These are phyloP conservation scores for Magallana gigas DNA, from an alignment of 1,140 invertebrate genomes.

Conservation along the genomic window DNA sequence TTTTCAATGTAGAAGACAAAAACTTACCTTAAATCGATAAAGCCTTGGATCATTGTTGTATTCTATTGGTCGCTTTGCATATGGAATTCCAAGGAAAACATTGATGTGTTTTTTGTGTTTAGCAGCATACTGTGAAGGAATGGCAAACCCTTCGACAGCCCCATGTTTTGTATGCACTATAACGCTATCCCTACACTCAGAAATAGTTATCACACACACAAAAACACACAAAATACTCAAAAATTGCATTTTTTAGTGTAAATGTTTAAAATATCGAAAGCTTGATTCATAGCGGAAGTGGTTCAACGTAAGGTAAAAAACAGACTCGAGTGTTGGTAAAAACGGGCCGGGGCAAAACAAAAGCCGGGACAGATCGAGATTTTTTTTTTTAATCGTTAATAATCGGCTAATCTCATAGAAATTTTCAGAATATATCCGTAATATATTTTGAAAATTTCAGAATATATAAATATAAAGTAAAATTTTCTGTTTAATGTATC, in stretches of 20 bases:
- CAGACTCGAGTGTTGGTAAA: too few relatives aligned
- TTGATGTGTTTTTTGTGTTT: conserved; percentile 60
- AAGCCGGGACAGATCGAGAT: too few relatives aligned
- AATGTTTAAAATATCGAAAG: not conserved
- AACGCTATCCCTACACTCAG: conserved; percentile 15
- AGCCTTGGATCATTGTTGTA: conserved; percentile 43
- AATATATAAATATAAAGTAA: too few relatives aligned
- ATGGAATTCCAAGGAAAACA: conserved; percentile 66
- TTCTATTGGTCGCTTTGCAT: conserved; percentile 65
- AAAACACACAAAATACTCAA: not conserved
- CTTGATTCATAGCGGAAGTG: conserved; percentile 36
- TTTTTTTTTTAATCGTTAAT: too few relatives aligned
- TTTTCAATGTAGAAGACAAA: not conserved
- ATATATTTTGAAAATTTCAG: too few relatives aligned
- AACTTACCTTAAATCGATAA: not conserved
- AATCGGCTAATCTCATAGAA: too few relatives aligned
- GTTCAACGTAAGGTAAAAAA: not conserved
- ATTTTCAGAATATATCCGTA: too few relatives aligned
- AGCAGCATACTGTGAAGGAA: conserved; percentile 61
- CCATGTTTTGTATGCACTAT: conserved; percentile 44
- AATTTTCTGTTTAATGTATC: too few relatives aligned
- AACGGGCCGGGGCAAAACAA: too few relatives aligned
- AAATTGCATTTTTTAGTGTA: not conserved
- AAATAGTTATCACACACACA: not conserved
- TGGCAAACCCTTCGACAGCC: conserved; percentile 62